Evolutionary conservation across 2,797 vertebrate genomes (phyloP).

Genomic region (Aulostomus chinensis): DNA sequence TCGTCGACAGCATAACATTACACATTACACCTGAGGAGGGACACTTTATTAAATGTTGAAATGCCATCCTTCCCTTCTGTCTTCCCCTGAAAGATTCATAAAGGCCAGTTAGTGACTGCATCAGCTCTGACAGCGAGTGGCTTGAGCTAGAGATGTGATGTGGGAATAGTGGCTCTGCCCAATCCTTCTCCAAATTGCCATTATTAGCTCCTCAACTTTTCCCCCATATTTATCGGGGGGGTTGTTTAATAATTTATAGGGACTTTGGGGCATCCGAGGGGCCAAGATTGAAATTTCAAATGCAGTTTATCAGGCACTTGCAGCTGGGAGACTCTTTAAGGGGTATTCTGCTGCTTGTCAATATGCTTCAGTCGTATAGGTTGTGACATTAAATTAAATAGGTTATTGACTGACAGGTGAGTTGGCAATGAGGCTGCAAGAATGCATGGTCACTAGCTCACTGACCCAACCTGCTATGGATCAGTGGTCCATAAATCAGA

Average conservation of each 20-base stretch:
- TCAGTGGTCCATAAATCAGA: slow-evolving; percentile 90
- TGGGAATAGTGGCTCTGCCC: slow-evolving; percentile 46
- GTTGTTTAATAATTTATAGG: slow-evolving; percentile 77
- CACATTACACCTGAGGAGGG: slow-evolving; percentile 25
- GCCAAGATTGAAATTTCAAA: slow-evolving; percentile 80
- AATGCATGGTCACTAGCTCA: slow-evolving; percentile 75
- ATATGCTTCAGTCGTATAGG: slow-evolving; percentile 83
- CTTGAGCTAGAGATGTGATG: slow-evolving; percentile 36
- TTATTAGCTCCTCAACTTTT: slow-evolving; percentile 69
- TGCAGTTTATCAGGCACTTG: slow-evolving; percentile 92
- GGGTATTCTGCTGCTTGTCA: slow-evolving; percentile 85
- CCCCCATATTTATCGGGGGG: slow-evolving; percentile 55
- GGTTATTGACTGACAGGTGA: slow-evolving; percentile 94
- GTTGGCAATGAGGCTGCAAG: slow-evolving; percentile 78
- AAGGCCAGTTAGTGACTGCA: slow-evolving; percentile 65
- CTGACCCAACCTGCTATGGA: slow-evolving; percentile 81
- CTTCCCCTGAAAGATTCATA: slow-evolving; percentile 63
- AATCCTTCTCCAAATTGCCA: slow-evolving; percentile 62
- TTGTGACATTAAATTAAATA: slow-evolving; percentile 97
- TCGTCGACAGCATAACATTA: slow-evolving; percentile 22
- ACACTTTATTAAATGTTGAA: slow-evolving; percentile 56
- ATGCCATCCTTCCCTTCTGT: slow-evolving; percentile 38
- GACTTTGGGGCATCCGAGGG: slow-evolving; percentile 68
- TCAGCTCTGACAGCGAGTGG: slow-evolving; percentile 50
- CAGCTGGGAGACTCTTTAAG: slow-evolving; percentile 85